Percentiles rank a stretch among this genome's conserved stretches.
Evolutionary conservation across 2,113 vertebrate genomes (phyloP).

Genomic region (Brienomyrus brachyistius): DNA sequence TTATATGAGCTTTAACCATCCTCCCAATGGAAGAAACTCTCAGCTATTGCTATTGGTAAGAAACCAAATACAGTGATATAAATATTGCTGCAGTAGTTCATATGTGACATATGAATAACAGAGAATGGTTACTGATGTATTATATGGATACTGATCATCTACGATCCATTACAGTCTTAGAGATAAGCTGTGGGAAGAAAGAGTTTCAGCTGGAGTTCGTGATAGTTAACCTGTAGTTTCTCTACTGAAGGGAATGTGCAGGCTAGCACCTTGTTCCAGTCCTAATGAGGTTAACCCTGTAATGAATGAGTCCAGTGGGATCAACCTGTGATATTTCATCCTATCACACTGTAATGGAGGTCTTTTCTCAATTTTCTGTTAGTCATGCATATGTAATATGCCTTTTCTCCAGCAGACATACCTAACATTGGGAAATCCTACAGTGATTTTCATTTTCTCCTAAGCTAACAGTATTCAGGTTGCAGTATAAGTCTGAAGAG

Average conservation of each 20-base stretch:
- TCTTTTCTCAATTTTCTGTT: not conserved
- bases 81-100: no score
- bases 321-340: not conserved
- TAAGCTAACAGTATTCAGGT: not conserved
- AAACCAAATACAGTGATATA: no score
- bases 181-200: not conserved
- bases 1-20: not conserved
- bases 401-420: not conserved
- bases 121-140: no score
- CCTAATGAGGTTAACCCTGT: not conserved
- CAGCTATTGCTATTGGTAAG: no score
- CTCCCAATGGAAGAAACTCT: no score
- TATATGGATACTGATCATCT: no score
- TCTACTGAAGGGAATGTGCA: not conserved
- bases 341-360: not conserved
- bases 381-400: no score
- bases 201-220: not conserved
- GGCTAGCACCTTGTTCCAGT: not conserved
- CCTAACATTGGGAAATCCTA: not conserved
- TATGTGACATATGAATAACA: no score
- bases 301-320: not conserved
- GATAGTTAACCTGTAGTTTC: not conserved
- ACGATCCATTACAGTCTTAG: not conserved
- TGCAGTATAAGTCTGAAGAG: not conserved
- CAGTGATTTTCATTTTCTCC: not conserved